Percentiles rank a stretch among this genome's conserved stretches.
These are phyloP conservation scores for Pollenia griseotomentosa DNA, from an alignment of 2,888 invertebrate species.

Conservation along the genomic window DNA sequence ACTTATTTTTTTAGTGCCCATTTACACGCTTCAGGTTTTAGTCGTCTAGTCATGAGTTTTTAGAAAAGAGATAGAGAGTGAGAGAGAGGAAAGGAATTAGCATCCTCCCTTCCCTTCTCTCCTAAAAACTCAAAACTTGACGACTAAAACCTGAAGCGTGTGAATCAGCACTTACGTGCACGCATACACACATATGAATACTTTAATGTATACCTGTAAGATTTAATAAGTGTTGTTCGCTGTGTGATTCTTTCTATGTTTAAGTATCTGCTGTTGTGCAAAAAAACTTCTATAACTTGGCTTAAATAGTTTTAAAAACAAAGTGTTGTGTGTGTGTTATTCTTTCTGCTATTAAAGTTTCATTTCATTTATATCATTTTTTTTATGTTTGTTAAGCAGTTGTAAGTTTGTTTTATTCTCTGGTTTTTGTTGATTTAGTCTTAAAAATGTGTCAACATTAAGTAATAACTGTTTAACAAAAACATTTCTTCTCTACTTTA, in stretches of 20 bases:
- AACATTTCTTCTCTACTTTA: neutral
- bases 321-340: neutral
- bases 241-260: neutral
- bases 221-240: constrained; percentile 41
- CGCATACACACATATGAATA: neutral
- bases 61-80: no score
- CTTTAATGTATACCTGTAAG: constrained; percentile 1
- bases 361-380: neutral
- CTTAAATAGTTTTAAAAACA: constrained; percentile 27
- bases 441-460: constrained; percentile 29
- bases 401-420: neutral
- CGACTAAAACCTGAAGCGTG: no score
- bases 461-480: constrained; percentile 1
- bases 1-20: neutral
- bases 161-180: neutral
- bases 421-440: constrained; percentile 1
- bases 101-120: no score
- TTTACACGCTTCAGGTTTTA: no score
- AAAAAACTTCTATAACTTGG: constrained; percentile 19
- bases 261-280: neutral
- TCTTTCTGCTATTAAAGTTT: neutral
- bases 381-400: constrained; percentile 1
- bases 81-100: no score
- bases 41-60: no score
- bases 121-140: no score